Evolutionary conservation across 2,113 vertebrate genomes (phyloP).

Genomic region (Mormyrus iriodes): DNA sequence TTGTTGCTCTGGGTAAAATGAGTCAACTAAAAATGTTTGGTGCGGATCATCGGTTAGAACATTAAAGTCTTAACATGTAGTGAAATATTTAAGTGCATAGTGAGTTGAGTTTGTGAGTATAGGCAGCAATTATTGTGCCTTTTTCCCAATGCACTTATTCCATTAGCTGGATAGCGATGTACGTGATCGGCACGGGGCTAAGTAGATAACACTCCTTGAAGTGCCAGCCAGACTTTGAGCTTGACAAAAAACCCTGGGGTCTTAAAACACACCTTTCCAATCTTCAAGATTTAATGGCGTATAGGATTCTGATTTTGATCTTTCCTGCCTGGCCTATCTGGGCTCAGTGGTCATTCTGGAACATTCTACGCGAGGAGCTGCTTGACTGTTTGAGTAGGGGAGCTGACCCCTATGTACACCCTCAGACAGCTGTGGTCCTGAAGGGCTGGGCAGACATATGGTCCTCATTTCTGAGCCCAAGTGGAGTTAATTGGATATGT

Average conservation of each 20-base stretch:
- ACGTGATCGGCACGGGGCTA: background rate
- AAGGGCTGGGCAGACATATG: conserved; percentile 47
- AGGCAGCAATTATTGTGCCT: background rate
- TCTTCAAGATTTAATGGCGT: background rate
- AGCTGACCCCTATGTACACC: conserved; percentile 47
- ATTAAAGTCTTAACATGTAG: background rate
- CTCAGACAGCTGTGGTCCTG: conserved; percentile 24
- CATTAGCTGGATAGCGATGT: background rate
- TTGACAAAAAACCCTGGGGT: background rate
- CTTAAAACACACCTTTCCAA: background rate
- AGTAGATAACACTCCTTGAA: background rate
- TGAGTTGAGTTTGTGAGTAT: background rate
- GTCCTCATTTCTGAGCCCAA: conserved; percentile 52
- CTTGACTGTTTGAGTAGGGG: background rate
- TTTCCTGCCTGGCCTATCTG: background rate
- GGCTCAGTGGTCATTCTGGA: background rate
- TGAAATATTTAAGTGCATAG: background rate
- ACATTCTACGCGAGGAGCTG: background rate
- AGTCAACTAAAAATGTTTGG: background rate
- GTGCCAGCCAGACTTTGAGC: background rate
- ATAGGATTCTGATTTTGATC: background rate
- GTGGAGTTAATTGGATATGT: conserved; percentile 61
- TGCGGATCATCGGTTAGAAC: background rate
- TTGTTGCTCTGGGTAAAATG: background rate
- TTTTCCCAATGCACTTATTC: background rate